Evolutionary conservation across 2,113 vertebrate genomes (phyloP), one percentile per base, ranked within the genome.

Genomic region (Antigone vipio): DNA sequence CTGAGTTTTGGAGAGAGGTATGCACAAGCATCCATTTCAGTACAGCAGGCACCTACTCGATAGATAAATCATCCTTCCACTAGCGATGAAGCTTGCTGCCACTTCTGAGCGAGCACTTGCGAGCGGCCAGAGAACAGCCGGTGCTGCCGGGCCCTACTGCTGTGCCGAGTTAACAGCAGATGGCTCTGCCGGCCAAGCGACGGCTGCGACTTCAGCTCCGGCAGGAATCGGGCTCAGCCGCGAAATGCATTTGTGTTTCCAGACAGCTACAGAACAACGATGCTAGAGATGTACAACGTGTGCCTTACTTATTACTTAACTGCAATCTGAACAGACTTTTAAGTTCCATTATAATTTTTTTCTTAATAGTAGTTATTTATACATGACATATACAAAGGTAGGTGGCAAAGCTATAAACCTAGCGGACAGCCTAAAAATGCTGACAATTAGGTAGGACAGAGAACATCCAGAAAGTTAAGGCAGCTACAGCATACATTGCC

Each of bases 101-200:
- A 4, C 24, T 85, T 32, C 21, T 17, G 44, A 68, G 50, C 0
- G 9, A 11, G 30, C 1, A 40, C n/a, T 78, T 27, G 6, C 24
- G 9, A 47, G 27, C 52, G 68, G 26, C 8, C 42, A 2, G 2
- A 26, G 53, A 20, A 42, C 80, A 93, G 84, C 35, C 18, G 2
- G 18, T 77, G 23, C 74, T 16, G n/a, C 16, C 15, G 34, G 32
- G 32, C 8, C 6, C 2, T 1, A 18, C 34, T 29, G 63, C 82
- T 44, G 64, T 5, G 2, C 34, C 1, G 30, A 50, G 30, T 10
- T 12, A 58, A 73, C 96, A 91, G 96, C 91, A 96, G 97, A 45
- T 75, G 97, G 95, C 97, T 95, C 95, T 89, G 73, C 79, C 6
- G 21, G 35, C 68, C 88, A 50, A n/a, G 59, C 29, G 27, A 16